Evolutionary conservation across 2,113 vertebrate genomes (phyloP), one percentile per base, ranked within the genome.

Genomic region (Microcebus jonahi): DNA sequence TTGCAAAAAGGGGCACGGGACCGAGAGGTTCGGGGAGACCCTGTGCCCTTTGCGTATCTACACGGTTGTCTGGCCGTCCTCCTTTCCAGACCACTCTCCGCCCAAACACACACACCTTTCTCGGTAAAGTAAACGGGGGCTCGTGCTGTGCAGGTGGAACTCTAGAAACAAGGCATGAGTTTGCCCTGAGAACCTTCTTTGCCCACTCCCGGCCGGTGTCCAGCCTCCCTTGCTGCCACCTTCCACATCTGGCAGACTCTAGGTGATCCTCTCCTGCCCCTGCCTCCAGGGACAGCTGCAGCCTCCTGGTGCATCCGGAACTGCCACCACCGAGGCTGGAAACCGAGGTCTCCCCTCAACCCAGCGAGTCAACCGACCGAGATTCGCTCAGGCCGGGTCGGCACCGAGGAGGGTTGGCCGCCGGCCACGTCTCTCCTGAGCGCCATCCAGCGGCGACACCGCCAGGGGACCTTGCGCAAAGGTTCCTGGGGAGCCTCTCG

Each of bases 361-460:
- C 36, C 57, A 2, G 50, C 5, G 65, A 5, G 27, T 11, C 20
- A 3, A 1, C 8, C 1, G 67, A 23, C 73, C 42, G 42, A 42
- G 42, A 21, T 27, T 21, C 3, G 23, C 87, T 27, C 55, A 39
- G 67, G 34, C 67, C 80, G 29, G 1, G 20, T 1, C 18, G 59
- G 27, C n/a, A 1, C 3, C 0, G 48, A 63, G 73, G 25, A 29
- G 12, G 0, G 9, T 59, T 0, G 76, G 34, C 83, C 14, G 21
- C 71, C 45, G 20, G 53, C 76, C 96, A 59, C 14, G 10, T 57
- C 88, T 73, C 84, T 25, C 85, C 76, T 29, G 90, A 97, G 97
- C 95, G 97, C 98, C 98, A 98, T 98, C 98, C 96, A 97, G 98
- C 95, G 97, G 98, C 67, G 3, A 94, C 42, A 36, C 3, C 8